Conservation (phyloP, 2,888 invertebrate genomes). For the Drosophila pseudotakahashii region DNA sequence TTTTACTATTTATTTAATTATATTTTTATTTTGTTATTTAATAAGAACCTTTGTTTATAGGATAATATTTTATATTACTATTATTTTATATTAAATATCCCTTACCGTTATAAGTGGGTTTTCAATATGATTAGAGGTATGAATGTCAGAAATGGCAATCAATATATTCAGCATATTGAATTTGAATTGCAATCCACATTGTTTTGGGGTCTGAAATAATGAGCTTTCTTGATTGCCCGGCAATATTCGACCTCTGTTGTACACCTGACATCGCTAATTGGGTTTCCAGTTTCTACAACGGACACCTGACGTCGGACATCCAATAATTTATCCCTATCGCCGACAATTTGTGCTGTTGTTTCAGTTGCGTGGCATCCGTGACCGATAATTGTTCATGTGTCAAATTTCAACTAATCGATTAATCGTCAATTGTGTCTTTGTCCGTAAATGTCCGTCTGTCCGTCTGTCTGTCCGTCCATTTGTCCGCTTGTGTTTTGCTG, state of each 20-base stretch:
- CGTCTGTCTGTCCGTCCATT: background rate
- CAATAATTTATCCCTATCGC: slow-evolving; percentile 11
- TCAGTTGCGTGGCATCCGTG: slow-evolving; percentile 28
- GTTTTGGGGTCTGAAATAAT: slow-evolving; percentile 1
- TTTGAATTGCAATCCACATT: background rate
- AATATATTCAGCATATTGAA: too few relatives aligned
- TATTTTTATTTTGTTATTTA: too few relatives aligned
- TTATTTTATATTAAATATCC: too few relatives aligned
- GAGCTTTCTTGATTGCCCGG: slow-evolving; percentile 9
- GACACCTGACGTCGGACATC: background rate
- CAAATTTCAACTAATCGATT: slow-evolving; percentile 65
- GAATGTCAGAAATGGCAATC: too few relatives aligned
- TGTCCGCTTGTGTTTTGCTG: slow-evolving; percentile 22
- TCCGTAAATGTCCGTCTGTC: slow-evolving; percentile 20
- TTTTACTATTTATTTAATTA: background rate
- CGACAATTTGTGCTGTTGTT: slow-evolving; percentile 3
- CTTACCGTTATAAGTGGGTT: too few relatives aligned
- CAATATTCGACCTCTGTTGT: background rate
- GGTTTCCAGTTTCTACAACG: slow-evolving; percentile 13
- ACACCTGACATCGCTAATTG: slow-evolving; percentile 29
- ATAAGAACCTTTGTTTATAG: too few relatives aligned
- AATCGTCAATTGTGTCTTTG: slow-evolving; percentile 46
- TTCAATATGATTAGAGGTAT: too few relatives aligned
- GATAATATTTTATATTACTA: too few relatives aligned
- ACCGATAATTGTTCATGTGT: slow-evolving; percentile 57